These are phyloP conservation scores for Poeciliopsis presidionis DNA, from an alignment of 2,797 vertebrate genomes.

Conservation along the genomic window DNA sequence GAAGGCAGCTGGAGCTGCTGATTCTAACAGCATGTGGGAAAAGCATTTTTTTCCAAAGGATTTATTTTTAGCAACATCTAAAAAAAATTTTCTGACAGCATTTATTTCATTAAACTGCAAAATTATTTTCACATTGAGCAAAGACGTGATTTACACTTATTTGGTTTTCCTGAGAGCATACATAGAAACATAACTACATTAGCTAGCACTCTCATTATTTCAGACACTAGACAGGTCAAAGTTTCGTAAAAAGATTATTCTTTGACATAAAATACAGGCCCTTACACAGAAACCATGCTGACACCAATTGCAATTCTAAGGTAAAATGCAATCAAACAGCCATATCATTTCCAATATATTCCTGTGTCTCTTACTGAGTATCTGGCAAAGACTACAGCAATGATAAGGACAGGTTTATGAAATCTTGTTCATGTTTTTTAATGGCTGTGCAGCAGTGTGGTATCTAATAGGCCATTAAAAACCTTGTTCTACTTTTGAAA, in stretches of 20 bases:
- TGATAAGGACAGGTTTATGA: background rate
- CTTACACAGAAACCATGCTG: background rate
- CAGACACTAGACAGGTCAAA: background rate
- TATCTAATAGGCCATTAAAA: slow-evolving; percentile 11
- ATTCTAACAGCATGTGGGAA: slow-evolving; percentile 7
- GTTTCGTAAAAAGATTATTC: background rate
- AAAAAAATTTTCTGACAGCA: background rate
- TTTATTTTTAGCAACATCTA: background rate
- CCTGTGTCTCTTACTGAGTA: background rate
- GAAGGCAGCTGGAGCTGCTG: slow-evolving; percentile 2
- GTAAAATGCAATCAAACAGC: background rate
- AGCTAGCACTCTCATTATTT: background rate
- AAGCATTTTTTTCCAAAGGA: background rate
- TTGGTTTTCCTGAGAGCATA: background rate
- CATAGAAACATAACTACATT: background rate
- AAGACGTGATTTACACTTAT: background rate
- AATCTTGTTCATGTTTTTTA: background rate
- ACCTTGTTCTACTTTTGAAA: slow-evolving; percentile 7
- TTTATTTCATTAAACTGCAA: background rate
- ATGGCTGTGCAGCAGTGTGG: slow-evolving; percentile 4
- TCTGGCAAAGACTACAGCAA: background rate
- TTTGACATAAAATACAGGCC: background rate
- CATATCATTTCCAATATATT: background rate
- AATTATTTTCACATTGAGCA: background rate
- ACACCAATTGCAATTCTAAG: background rate